Conservation (phyloP, 1,140 invertebrate species). For the Muscidifurax raptorellus region DNA sequence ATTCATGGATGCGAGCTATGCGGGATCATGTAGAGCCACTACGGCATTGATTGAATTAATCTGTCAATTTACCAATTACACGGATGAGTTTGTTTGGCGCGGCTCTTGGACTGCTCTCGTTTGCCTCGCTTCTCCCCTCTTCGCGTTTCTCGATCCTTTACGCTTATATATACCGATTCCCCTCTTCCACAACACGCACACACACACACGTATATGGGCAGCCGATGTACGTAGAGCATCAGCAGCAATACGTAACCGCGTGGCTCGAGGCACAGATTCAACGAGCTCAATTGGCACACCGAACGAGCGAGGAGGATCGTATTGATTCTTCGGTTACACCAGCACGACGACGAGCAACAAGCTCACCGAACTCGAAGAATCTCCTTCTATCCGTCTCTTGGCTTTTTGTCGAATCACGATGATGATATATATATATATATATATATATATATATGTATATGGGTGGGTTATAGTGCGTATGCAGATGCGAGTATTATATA, state of each 20-base stretch:
- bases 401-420: not conserved
- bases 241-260: conserved; percentile 59
- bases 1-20: conserved; percentile 20
- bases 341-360: conserved; percentile 48
- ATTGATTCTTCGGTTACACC: conserved; percentile 70
- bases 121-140: conserved; percentile 10
- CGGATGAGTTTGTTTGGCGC: conserved; percentile 75
- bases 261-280: conserved; percentile 74
- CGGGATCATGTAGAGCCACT: conserved; percentile 27
- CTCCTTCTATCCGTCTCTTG: not conserved
- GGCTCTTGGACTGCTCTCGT: conserved; percentile 53
- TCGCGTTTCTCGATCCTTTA: not conserved
- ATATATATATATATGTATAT: not conserved
- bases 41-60: conserved; percentile 74
- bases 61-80: conserved; percentile 75
- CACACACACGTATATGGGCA: conserved; percentile 34
- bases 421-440: not conserved
- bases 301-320: conserved; percentile 63
- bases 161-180: not conserved
- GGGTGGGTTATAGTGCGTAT: too few species aligned
- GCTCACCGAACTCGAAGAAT: conserved; percentile 14
- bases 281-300: conserved; percentile 74
- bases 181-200: not conserved
- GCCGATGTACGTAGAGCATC: conserved; percentile 36
- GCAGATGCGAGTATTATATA: not conserved